phyloP scores from a whole-genome alignment of 1,140 invertebrate species.

The Chrysoperla carnea region DNA sequence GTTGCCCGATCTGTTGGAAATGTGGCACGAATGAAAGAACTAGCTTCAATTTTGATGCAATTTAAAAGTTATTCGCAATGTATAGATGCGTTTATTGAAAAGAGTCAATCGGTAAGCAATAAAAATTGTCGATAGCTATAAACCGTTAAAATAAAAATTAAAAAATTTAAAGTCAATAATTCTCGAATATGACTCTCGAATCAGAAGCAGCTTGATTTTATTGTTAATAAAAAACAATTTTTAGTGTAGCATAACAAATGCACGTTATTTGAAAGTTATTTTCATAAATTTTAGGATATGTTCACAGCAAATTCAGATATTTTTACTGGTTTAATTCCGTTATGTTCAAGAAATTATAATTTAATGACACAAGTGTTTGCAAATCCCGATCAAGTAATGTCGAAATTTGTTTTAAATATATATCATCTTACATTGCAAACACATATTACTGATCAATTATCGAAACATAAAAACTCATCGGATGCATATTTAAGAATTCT shows the following conservation, averaged over 20 bases:
- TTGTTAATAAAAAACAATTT: no score
- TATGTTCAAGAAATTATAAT: constrained; percentile 77
- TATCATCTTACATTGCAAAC: constrained; percentile 86
- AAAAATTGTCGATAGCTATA: no score
- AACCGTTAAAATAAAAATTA: constrained; percentile 3
- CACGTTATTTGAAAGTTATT: not conserved
- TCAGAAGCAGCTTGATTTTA: no score
- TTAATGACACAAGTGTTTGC: constrained; percentile 86
- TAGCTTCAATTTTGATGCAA: constrained; percentile 79
- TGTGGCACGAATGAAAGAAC: constrained; percentile 77
- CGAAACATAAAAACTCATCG: constrained; percentile 52
- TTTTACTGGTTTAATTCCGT: constrained; percentile 76
- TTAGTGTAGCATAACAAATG: no score
- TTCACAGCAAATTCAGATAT: constrained; percentile 58
- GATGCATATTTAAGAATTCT: constrained; percentile 80
- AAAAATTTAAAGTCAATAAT: constrained; percentile 6
- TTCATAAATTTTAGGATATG: constrained; percentile 36
- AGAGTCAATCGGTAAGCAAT: constrained; percentile 69
- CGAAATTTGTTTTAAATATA: constrained; percentile 92
- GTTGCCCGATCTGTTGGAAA: constrained; percentile 71
- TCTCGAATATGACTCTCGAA: no score
- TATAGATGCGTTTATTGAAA: constrained; percentile 92
- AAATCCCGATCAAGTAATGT: constrained; percentile 96
- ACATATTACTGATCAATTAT: constrained; percentile 61
- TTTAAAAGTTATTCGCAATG: constrained; percentile 95